These are phyloP conservation scores for Chaenogobius annularis DNA, from an alignment of 2,113 vertebrate genomes.

Conservation along the genomic window DNA sequence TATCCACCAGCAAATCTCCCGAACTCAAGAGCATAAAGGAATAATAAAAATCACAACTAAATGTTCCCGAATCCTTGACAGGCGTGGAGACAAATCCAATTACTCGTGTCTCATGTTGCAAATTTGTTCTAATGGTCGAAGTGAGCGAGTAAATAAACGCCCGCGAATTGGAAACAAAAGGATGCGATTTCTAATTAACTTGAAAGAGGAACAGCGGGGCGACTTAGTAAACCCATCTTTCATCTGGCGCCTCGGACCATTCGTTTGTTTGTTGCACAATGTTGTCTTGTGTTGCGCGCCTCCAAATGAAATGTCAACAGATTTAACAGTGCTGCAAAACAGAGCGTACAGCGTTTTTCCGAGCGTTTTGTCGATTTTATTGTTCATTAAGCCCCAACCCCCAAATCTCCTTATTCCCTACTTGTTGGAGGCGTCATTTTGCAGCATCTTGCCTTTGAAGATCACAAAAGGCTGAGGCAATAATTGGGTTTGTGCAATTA, in stretches of 20 bases:
- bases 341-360: slow-evolving; percentile 44
- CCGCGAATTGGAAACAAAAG: slow-evolving; percentile 79
- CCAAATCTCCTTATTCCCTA: slow-evolving; percentile 52
- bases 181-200: slow-evolving; percentile 84
- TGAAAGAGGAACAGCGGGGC: slow-evolving; percentile 78
- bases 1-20: slow-evolving; percentile 63
- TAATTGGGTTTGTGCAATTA: slow-evolving; percentile 82
- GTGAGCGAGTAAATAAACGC: slow-evolving; percentile 79
- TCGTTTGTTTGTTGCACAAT: slow-evolving; percentile 76
- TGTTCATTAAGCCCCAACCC: slow-evolving; percentile 73
- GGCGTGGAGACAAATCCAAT: slow-evolving; percentile 80
- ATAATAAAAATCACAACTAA: slow-evolving; percentile 74
- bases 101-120: slow-evolving; percentile 82
- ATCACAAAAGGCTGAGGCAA: slow-evolving; percentile 79
- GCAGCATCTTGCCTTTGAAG: slow-evolving; percentile 78
- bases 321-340: slow-evolving; percentile 67
- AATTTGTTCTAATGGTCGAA: slow-evolving; percentile 82
- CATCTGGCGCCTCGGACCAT: slow-evolving; percentile 74
- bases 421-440: slow-evolving; percentile 74
- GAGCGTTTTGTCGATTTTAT: slow-evolving; percentile 76
- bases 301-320: slow-evolving; percentile 82
- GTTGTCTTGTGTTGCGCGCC: slow-evolving; percentile 68
- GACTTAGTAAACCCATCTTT: slow-evolving; percentile 81
- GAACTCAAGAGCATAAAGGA: slow-evolving; percentile 59
- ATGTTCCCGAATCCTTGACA: slow-evolving; percentile 74